These are phyloP conservation scores for Tadarida brasiliensis DNA, from an alignment of 2,797 vertebrate species.

Conservation along the genomic window DNA sequence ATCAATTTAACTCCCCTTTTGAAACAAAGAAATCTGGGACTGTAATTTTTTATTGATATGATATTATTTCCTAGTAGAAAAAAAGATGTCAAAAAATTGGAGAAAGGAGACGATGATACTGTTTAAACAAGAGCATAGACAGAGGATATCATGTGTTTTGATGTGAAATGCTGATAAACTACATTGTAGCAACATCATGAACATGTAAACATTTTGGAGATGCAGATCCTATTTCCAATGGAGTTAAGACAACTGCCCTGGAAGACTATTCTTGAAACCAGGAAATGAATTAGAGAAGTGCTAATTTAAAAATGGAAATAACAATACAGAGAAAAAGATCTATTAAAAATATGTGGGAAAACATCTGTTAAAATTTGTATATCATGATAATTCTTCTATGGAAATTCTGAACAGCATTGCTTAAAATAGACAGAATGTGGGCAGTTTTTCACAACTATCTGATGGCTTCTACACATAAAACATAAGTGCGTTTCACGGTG, in stretches of 20 bases:
- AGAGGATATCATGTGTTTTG: neutral
- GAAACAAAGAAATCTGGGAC: neutral
- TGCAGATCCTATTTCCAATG: neutral
- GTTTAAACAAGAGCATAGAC: neutral
- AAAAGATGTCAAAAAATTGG: neutral
- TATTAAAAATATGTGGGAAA: slow-evolving; percentile 23
- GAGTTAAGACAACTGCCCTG: neutral
- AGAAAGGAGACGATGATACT: neutral
- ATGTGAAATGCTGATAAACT: slow-evolving; percentile 32
- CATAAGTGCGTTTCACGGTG: slow-evolving; percentile 50
- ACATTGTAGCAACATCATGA: slow-evolving; percentile 22
- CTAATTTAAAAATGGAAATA: slow-evolving; percentile 52
- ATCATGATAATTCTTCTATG: slow-evolving; percentile 42
- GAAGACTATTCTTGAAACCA: slow-evolving; percentile 59
- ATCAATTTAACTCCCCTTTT: neutral
- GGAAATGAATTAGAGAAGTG: slow-evolving; percentile 27
- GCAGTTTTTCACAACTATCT: slow-evolving; percentile 72
- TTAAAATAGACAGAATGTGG: slow-evolving; percentile 65
- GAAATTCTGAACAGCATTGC: slow-evolving; percentile 33
- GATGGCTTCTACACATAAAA: neutral
- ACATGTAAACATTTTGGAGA: slow-evolving; percentile 9
- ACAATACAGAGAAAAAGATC: neutral
- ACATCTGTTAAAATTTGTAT: slow-evolving; percentile 33
- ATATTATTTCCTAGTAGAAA: neutral
- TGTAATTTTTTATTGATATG: neutral